Base-by-base conservation (phyloP, 2,888 invertebrate species). In the Sphecodes monilicornis region DNA sequence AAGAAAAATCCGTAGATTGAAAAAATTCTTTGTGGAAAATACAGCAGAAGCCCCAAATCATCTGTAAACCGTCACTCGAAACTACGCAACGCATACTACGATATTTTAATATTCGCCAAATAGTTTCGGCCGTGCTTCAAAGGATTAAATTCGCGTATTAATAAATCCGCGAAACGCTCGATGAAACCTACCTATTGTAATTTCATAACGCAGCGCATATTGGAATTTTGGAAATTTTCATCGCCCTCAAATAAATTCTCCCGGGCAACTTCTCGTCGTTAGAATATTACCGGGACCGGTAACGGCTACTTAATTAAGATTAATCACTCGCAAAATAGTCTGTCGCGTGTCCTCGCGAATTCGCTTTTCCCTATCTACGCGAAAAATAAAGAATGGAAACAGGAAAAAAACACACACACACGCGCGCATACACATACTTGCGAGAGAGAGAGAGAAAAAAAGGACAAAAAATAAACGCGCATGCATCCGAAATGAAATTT, bases 101-200 rank as follows among this genome's bases (percentile, higher is more conserved):
- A 76, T 70, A 84, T 84, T 85, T 85, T 84, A 84, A 85, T 85
- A 88, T 77, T 76, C 81, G 66, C 66, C 76, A 74, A 84, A 79
- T 84, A 84, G 80, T 86, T 88, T 84, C 73, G 69, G 0, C 36
- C 60, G 54, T 22, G 70, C 77, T 86, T 82, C 84, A 78, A 90
- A 81, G 84, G 84, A 84, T 84, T 83, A 82, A 83, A 80, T 80
- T 78, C 57, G 78, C 41, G 76, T 83, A 81, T 90, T 88, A 86
- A 85, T 85, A 85, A 85, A 85, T 85, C 84, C 57, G 32, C 5
- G 79, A 79, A 76, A 70, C 82, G 79, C 39, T 72, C 79, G 85
- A 74, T 70, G 69, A 79, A 69, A 75, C 75, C 66, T 50, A 57
- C 54, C 79, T 64, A 79, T 79, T 76, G 79, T 76, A 74, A 84